Conservation (phyloP, 2,888 invertebrate genomes). For the Drosophila niveifrons region DNA sequence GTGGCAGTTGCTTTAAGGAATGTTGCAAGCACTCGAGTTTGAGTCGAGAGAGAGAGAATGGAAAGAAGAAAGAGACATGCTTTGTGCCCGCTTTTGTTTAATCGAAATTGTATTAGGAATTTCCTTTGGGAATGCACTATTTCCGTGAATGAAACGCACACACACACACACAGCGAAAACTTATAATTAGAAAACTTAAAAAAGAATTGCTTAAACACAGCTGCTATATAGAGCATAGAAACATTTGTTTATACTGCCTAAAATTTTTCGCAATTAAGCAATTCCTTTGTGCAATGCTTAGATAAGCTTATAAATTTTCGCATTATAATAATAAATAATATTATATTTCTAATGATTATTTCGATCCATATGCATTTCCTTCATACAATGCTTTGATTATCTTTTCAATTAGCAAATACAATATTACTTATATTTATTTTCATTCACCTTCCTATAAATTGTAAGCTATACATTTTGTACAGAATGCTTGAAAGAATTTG, state of each 20-base stretch:
- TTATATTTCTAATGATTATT: too few species aligned
- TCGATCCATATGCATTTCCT: too few species aligned
- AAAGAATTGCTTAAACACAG: neutral
- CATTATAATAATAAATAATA: too few species aligned
- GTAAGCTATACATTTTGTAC: too few species aligned
- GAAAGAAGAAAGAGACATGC: conserved; percentile 8
- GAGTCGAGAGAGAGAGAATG: conserved; percentile 8
- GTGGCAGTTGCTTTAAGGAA: conserved; percentile 53
- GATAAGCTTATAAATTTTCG: too few species aligned
- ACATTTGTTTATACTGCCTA: neutral
- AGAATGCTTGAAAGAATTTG: neutral
- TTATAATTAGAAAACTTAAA: conserved; percentile 35
- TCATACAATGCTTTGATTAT: too few species aligned
- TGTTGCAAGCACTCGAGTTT: conserved; percentile 24
- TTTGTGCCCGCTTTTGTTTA: conserved; percentile 32
- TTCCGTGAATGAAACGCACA: neutral
- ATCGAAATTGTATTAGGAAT: conserved; percentile 46
- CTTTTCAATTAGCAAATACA: too few species aligned
- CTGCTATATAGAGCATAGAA: neutral
- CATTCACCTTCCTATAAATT: too few species aligned
- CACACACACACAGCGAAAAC: conserved; percentile 10
- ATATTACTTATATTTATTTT: too few species aligned
- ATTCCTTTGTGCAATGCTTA: too few species aligned
- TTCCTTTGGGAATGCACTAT: conserved; percentile 16
- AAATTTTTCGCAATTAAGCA: too few species aligned